Conservation (phyloP, 1,140 invertebrate genomes). For the Trichogramma pretiosum region DNA sequence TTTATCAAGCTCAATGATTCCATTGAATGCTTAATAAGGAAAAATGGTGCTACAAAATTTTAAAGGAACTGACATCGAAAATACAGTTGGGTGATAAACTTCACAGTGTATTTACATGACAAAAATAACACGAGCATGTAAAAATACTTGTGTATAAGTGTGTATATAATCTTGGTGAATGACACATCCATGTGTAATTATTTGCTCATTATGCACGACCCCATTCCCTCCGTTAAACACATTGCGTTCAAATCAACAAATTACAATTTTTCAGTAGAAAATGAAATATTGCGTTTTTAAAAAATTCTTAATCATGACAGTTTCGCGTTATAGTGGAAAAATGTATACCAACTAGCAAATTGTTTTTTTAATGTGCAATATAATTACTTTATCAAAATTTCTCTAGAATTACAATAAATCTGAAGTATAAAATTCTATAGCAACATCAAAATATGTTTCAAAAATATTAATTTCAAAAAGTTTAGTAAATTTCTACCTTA, state of each 20-base stretch:
- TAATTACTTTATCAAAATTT: not conserved
- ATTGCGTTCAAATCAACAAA: constrained; percentile 7
- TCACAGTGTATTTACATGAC: constrained; percentile 21
- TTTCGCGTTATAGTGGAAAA: constrained; percentile 13
- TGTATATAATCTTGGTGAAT: constrained; percentile 17
- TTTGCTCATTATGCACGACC: too few relatives aligned
- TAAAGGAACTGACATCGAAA: constrained; percentile 22
- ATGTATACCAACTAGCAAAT: constrained; percentile 1
- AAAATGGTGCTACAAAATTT: constrained; percentile 17
- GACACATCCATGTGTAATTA: constrained; percentile 18
- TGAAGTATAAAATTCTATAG: constrained; percentile 11
- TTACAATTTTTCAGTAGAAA: constrained; percentile 9
- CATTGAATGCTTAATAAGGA: constrained; percentile 5
- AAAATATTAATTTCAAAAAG: constrained; percentile 11
- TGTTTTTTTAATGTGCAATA: constrained; percentile 1
- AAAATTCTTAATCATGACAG: constrained; percentile 15
- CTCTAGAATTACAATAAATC: constrained; percentile 9
- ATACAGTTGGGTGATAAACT: constrained; percentile 19
- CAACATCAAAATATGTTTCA: constrained; percentile 10
- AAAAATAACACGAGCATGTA: constrained; percentile 19
- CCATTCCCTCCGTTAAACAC: too few relatives aligned
- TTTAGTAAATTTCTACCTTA: constrained; percentile 7
- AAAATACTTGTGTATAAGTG: constrained; percentile 17
- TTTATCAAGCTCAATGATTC: constrained; percentile 5
- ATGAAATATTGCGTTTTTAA: constrained; percentile 14